Conservation (phyloP, 2,888 invertebrate genomes). For the Harmothoe impar region DNA sequence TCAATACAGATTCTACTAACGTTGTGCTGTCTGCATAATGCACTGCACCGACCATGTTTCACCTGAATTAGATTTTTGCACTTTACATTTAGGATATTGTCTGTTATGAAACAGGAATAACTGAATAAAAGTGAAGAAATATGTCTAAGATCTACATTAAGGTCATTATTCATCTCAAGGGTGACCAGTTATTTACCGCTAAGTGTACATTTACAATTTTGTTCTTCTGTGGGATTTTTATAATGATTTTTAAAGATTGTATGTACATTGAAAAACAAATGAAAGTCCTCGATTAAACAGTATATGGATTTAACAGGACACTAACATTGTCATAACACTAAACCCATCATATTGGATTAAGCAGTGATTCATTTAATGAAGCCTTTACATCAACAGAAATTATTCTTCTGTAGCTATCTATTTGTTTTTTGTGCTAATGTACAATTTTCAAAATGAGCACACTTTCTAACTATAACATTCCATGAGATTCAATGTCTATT, state of each 20-base stretch:
- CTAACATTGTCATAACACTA: no score
- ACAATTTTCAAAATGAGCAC: not conserved
- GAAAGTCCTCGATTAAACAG: no score
- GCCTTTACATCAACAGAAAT: no score
- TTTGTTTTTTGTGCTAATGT: not conserved
- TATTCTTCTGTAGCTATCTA: not conserved
- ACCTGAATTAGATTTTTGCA: conserved; percentile 4
- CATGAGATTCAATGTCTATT: not conserved
- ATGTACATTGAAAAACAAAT: not conserved
- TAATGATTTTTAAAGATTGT: not conserved
- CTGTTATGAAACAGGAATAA: conserved; percentile 14
- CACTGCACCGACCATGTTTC: not conserved
- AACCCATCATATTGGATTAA: no score
- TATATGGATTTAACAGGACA: no score
- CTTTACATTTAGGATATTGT: conserved; percentile 16
- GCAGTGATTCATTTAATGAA: no score
- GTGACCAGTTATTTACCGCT: not conserved
- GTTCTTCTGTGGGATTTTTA: not conserved
- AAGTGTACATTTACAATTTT: not conserved
- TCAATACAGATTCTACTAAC: not conserved
- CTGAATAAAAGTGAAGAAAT: not conserved
- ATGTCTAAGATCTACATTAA: not conserved
- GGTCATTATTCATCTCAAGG: not conserved
- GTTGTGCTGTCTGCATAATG: not conserved
- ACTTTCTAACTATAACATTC: not conserved